A percentile compares a stretch with the other conserved stretches of the same genome.
Evolutionary conservation across 2,888 invertebrate species (phyloP).

Genomic region (Venustoraphidia nigricollis): DNA sequence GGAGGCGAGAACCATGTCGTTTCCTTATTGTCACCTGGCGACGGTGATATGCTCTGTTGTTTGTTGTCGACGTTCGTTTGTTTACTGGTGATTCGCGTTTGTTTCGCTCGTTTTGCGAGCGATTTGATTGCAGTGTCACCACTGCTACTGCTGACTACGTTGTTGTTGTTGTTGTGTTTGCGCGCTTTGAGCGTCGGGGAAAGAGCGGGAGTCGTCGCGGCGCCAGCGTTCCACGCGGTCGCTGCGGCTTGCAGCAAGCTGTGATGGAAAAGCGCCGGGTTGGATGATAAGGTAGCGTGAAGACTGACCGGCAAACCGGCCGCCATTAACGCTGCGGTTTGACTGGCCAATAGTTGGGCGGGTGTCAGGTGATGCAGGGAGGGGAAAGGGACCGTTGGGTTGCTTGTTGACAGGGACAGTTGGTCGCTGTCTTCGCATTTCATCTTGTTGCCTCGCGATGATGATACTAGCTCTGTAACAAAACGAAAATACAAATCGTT

Average conservation of each 20-base stretch:
- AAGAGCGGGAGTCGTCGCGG: slow-evolving; percentile 8
- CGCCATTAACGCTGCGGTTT: slow-evolving; percentile 30
- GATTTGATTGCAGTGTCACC: slow-evolving; percentile 24
- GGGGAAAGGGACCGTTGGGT: slow-evolving; percentile 37
- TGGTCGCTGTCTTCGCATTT: slow-evolving; percentile 38
- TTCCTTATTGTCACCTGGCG: too few relatives aligned
- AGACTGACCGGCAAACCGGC: slow-evolving; percentile 35
- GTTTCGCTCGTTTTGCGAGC: slow-evolving; percentile 26
- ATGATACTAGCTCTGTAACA: slow-evolving; percentile 11
- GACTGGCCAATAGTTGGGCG: slow-evolving; percentile 31
- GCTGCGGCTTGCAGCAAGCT: slow-evolving; percentile 35
- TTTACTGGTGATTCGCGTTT: slow-evolving; percentile 32
- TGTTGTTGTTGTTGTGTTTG: slow-evolving; percentile 28
- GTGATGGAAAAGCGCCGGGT: slow-evolving; percentile 45
- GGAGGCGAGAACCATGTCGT: too few relatives aligned
- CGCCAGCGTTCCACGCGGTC: too few relatives aligned
- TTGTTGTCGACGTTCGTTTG: slow-evolving; percentile 29
- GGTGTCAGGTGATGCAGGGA: slow-evolving; percentile 32
- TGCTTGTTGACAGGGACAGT: slow-evolving; percentile 37
- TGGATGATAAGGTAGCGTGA: slow-evolving; percentile 37
- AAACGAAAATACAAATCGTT: too few relatives aligned
- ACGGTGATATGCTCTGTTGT: slow-evolving; percentile 9
- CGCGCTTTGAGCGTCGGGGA: slow-evolving; percentile 24
- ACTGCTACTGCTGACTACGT: slow-evolving; percentile 30
- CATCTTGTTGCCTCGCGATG: slow-evolving; percentile 21